A percentile compares a stretch with the other conserved stretches of the same genome.
Evolutionary conservation across 2,797 vertebrate species (phyloP).

Genomic region (Corythornis leucogaster): DNA sequence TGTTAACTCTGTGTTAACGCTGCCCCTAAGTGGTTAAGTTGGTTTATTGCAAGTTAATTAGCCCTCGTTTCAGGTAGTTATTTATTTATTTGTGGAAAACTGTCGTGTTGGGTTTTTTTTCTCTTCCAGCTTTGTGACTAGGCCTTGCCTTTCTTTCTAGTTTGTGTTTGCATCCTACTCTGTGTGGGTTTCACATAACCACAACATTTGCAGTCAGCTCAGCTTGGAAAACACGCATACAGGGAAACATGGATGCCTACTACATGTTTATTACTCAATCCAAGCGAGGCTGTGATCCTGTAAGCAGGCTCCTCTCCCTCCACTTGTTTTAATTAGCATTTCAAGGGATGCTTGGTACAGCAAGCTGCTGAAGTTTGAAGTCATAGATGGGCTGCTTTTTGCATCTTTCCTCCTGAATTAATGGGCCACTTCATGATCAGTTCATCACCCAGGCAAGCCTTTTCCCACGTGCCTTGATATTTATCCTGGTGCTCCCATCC

Average conservation of each 20-base stretch:
- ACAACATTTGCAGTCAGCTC: constrained; percentile 2
- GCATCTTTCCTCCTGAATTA: not conserved
- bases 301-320: constrained; percentile 19
- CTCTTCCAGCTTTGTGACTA: not conserved
- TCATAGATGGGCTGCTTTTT: not conserved
- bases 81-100: constrained; percentile 45
- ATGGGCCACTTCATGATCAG: not conserved
- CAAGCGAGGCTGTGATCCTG: constrained; percentile 26
- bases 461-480: not conserved
- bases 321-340: constrained; percentile 43
- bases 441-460: not conserved
- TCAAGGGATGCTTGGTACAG: not conserved
- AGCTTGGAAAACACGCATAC: not conserved
- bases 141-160: not conserved
- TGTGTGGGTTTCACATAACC: constrained; percentile 23
- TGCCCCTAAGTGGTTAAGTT: constrained; percentile 87
- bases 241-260: constrained; percentile 18
- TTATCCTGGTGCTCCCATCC: not conserved
- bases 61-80: constrained; percentile 24
- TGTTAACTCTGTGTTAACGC: constrained; percentile 80
- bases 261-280: constrained; percentile 18
- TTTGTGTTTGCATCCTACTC: constrained; percentile 1
- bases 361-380: not conserved
- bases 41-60: constrained; percentile 86
- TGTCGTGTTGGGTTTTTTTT: not conserved